These are phyloP conservation scores for Carollia perspicillata DNA, from an alignment of 2,113 vertebrate species.

Conservation along the genomic window DNA sequence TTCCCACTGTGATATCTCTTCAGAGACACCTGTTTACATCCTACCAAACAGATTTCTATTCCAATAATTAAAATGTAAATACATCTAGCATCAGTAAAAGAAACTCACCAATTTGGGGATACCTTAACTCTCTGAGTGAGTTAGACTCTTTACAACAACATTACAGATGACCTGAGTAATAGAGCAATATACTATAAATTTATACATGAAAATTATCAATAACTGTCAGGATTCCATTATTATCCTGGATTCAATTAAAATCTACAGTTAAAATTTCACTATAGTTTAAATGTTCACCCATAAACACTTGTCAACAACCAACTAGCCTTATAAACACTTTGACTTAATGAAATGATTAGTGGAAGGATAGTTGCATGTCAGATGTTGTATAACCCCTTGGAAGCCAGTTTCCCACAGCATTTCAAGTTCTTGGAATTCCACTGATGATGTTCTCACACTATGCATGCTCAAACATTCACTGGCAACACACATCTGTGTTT, in stretches of 20 bases:
- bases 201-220: neutral
- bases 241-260: neutral
- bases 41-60: constrained; percentile 50
- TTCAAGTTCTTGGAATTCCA: constrained; percentile 82
- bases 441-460: constrained; percentile 80
- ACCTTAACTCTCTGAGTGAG: neutral
- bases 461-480: constrained; percentile 74
- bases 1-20: constrained; percentile 65
- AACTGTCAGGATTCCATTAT: neutral
- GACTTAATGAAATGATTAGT: constrained; percentile 73
- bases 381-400: constrained; percentile 69
- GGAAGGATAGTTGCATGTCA: constrained; percentile 75
- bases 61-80: constrained; percentile 62
- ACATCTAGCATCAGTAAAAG: constrained; percentile 34
- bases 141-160: neutral
- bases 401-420: constrained; percentile 82
- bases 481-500: constrained; percentile 79
- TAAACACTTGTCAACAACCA: neutral
- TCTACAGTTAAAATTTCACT: neutral
- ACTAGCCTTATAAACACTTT: neutral
- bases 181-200: neutral
- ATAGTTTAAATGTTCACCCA: neutral
- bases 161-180: neutral
- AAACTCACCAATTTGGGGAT: neutral
- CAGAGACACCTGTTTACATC: constrained; percentile 67